phyloP scores from a whole-genome alignment of 2,888 invertebrate species.

The Kryphioiulus occultus region DNA sequence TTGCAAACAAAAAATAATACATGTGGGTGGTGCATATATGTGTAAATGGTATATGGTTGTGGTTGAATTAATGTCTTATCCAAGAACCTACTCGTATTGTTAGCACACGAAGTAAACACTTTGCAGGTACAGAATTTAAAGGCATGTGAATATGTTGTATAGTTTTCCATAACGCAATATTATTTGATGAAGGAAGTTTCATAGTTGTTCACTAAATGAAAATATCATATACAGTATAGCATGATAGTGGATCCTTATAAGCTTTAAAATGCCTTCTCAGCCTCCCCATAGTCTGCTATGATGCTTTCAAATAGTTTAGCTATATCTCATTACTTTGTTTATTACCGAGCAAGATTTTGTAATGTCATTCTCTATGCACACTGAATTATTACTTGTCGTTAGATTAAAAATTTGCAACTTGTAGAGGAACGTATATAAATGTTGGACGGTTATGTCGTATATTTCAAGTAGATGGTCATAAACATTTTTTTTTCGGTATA shows the following conservation, averaged over 20 bases:
- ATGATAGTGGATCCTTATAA: not conserved
- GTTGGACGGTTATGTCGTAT: conserved; percentile 37
- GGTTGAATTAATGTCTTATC: too few species aligned
- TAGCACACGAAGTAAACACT: too few species aligned
- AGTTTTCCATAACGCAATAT: too few species aligned
- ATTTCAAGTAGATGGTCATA: conserved; percentile 45
- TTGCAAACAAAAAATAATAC: too few species aligned
- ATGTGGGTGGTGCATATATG: too few species aligned
- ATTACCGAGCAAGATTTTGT: not conserved
- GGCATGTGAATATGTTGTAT: too few species aligned
- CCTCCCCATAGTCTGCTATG: not conserved
- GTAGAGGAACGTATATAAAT: conserved; percentile 1
- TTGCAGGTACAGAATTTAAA: too few species aligned
- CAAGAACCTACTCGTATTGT: too few species aligned
- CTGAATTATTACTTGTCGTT: conserved; percentile 36
- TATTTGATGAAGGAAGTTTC: too few species aligned
- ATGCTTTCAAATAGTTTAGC: not conserved
- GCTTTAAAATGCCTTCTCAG: not conserved
- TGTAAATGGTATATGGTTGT: too few species aligned
- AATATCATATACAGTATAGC: not conserved
- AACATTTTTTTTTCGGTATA: conserved; percentile 37
- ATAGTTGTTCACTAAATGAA: too few species aligned
- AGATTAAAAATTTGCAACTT: conserved; percentile 36
- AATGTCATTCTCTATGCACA: not conserved
- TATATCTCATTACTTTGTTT: conserved; percentile 36